A percentile compares a stretch with the other conserved stretches of the same genome.
phyloP scores from a whole-genome alignment of 2,888 invertebrate species.

The Tromatobia lineatoria region DNA sequence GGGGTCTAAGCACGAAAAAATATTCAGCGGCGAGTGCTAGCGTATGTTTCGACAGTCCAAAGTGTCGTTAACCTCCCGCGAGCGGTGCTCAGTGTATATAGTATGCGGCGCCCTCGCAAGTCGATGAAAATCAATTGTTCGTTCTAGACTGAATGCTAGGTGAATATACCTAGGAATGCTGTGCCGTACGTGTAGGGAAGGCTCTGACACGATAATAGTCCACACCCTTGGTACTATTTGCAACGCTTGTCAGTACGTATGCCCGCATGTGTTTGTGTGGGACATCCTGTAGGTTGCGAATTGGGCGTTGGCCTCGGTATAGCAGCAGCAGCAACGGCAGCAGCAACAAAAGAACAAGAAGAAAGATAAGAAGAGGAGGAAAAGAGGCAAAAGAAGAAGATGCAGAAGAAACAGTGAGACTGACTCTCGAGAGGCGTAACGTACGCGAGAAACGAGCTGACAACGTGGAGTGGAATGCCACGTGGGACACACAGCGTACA shows the following conservation, averaged over 20 bases:
- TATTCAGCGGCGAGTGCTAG: constrained; percentile 76
- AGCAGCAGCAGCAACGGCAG: constrained; percentile 6
- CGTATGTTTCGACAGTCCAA: constrained; percentile 80
- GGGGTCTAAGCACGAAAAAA: constrained; percentile 74
- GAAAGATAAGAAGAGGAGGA: constrained; percentile 18
- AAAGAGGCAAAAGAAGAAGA: constrained; percentile 43
- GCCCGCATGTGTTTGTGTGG: constrained; percentile 14
- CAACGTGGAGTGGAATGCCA: constrained; percentile 63
- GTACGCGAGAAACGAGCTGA: constrained; percentile 39
- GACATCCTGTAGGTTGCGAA: constrained; percentile 76
- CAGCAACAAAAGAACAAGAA: constrained; percentile 23
- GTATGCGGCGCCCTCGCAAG: constrained; percentile 62
- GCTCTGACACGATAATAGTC: constrained; percentile 25
- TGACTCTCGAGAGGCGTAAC: constrained; percentile 39
- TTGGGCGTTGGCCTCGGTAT: constrained; percentile 80
- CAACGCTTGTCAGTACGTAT: not conserved
- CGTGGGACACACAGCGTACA: constrained; percentile 52
- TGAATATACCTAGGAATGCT: constrained; percentile 60
- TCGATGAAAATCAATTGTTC: constrained; percentile 79
- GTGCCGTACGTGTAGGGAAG: not conserved
- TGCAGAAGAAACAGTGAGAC: constrained; percentile 37
- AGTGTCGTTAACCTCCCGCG: constrained; percentile 83
- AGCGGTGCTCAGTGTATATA: constrained; percentile 63
- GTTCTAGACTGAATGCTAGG: constrained; percentile 68
- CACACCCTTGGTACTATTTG: constrained; percentile 73